A percentile compares a stretch with the other conserved stretches of the same genome.
phyloP scores from a whole-genome alignment of 23 tunicate species.

The Halocynthia aurantium region DNA sequence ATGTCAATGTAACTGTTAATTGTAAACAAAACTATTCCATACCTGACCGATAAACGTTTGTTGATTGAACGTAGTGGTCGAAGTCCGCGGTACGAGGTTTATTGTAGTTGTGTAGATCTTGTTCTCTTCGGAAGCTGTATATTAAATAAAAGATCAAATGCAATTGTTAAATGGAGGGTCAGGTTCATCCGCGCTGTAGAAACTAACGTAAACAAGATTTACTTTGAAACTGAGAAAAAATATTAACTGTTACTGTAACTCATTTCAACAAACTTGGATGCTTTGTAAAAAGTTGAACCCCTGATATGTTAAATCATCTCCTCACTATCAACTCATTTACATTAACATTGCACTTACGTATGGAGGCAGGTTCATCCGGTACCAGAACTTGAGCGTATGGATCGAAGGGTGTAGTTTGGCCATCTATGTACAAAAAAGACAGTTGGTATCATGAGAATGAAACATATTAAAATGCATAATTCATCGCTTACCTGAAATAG shows the following conservation, averaged over 20 bases:
- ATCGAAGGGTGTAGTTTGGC: constrained; percentile 19
- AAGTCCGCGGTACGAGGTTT: neutral
- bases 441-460: neutral
- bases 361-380: constrained; percentile 3
- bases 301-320: too few species aligned
- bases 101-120: constrained; percentile 1
- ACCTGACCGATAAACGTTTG: neutral
- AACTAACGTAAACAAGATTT: too few species aligned
- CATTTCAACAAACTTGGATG: too few species aligned
- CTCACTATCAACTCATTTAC: too few species aligned
- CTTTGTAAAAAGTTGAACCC: too few species aligned
- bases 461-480: neutral
- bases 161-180: neutral
- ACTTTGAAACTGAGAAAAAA: too few species aligned
- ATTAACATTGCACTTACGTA: neutral
- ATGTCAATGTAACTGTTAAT: neutral
- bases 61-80: neutral
- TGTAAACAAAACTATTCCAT: neutral
- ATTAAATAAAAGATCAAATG: neutral
- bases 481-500: too few species aligned
- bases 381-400: constrained; percentile 16
- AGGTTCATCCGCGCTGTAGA: too few species aligned
- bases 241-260: too few species aligned
- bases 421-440: neutral
- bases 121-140: neutral